Percentiles rank a stretch among this genome's conserved stretches.
Conservation (phyloP, 2,797 vertebrate species). For the Menidia menidia region DNA sequence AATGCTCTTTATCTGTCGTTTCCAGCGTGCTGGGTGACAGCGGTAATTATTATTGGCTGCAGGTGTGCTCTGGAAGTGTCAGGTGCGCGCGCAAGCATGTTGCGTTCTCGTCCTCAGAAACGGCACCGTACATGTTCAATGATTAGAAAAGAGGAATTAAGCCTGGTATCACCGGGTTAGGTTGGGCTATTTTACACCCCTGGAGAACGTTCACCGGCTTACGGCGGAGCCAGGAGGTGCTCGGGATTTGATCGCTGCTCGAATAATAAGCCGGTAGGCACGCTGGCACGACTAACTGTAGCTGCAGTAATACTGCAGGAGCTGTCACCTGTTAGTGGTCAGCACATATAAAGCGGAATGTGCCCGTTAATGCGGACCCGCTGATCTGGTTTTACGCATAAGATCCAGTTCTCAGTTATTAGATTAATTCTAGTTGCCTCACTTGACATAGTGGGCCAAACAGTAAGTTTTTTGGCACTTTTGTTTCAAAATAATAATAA, state of each 20-base stretch:
- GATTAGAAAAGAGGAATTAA: no score
- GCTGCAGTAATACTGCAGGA: constrained; percentile 54
- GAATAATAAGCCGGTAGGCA: constrained; percentile 23
- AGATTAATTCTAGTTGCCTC: background rate
- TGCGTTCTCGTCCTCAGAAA: no score
- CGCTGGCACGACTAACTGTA: constrained; percentile 34
- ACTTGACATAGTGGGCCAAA: background rate
- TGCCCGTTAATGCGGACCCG: constrained; percentile 24
- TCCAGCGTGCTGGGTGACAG: constrained; percentile 8
- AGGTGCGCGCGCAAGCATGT: background rate
- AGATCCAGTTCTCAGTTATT: background rate
- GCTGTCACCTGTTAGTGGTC: constrained; percentile 28
- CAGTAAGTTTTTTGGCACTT: background rate
- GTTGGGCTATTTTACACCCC: no score
- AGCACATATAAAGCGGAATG: constrained; percentile 7
- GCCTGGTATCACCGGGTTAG: no score
- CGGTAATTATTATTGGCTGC: constrained; percentile 39
- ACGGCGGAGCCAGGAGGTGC: constrained; percentile 57
- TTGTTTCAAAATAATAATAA: background rate
- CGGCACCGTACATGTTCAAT: no score
- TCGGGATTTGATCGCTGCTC: constrained; percentile 50
- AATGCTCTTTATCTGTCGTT: no score
- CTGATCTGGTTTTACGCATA: constrained; percentile 26
- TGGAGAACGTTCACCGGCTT: constrained; percentile 82
- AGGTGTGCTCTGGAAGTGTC: constrained; percentile 33